Evolutionary conservation across 2,888 invertebrate species (phyloP).

Genomic region (Malthinus seriepunctatus): DNA sequence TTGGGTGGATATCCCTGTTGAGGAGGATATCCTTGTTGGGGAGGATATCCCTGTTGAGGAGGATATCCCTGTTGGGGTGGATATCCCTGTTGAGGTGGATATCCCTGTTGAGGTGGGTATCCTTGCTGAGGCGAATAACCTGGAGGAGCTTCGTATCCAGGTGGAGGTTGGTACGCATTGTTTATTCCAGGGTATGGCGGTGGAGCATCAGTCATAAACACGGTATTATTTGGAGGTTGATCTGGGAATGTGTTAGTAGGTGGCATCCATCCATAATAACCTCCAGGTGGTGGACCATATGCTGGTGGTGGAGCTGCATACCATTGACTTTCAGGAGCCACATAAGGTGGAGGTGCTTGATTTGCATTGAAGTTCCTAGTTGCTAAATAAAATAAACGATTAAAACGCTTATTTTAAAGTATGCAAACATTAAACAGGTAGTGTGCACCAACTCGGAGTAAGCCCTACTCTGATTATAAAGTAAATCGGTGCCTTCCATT

Average conservation of each 20-base stretch:
- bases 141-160: slow-evolving; percentile 39
- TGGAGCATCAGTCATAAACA: slow-evolving; percentile 88
- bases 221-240: slow-evolving; percentile 76
- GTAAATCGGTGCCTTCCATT: too few relatives aligned
- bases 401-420: too few relatives aligned
- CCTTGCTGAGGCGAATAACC: slow-evolving; percentile 34
- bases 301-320: slow-evolving; percentile 90
- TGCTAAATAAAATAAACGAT: slow-evolving; percentile 58
- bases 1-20: slow-evolving; percentile 45
- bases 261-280: slow-evolving; percentile 93
- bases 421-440: neutral
- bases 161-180: slow-evolving; percentile 45
- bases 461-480: too few relatives aligned
- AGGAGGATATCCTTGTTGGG: slow-evolving; percentile 29
- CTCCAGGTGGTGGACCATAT: slow-evolving; percentile 81
- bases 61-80: slow-evolving; percentile 33
- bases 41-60: slow-evolving; percentile 28
- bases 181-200: slow-evolving; percentile 93
- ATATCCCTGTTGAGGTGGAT: slow-evolving; percentile 37
- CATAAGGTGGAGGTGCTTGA: slow-evolving; percentile 83
- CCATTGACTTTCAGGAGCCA: slow-evolving; percentile 76
- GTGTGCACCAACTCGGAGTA: too few relatives aligned
- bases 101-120: slow-evolving; percentile 34
- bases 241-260: slow-evolving; percentile 71
- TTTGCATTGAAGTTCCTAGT: slow-evolving; percentile 61